Conservation (phyloP, 2,113 vertebrate genomes). For the Podarcis raffonei region DNA sequence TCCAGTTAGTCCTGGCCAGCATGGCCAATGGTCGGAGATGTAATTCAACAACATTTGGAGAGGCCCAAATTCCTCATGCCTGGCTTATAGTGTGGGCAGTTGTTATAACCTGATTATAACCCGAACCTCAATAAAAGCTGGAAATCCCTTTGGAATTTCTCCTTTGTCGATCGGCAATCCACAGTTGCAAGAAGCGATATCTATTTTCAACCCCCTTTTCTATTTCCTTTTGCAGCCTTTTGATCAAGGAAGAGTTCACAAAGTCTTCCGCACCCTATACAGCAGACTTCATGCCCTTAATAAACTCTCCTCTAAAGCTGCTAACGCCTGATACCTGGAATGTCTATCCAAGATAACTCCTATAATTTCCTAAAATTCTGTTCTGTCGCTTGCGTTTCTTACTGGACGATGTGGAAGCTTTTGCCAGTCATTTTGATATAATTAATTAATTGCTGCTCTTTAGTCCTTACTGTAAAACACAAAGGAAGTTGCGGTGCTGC, state of each 20-base stretch:
- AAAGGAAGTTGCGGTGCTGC: not conserved
- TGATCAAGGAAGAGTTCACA: slow-evolving; percentile 76
- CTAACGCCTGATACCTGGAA: slow-evolving; percentile 67
- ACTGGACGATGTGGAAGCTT: slow-evolving; percentile 54
- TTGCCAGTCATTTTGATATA: slow-evolving; percentile 33
- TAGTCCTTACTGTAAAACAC: not conserved
- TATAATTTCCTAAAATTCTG: slow-evolving; percentile 53
- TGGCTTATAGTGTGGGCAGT: not conserved
- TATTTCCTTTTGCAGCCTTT: slow-evolving; percentile 79
- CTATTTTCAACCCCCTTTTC: slow-evolving; percentile 32
- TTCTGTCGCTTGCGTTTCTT: slow-evolving; percentile 53
- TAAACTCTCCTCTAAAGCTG: slow-evolving; percentile 74
- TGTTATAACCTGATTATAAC: not conserved
- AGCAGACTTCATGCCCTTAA: slow-evolving; percentile 77
- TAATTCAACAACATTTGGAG: not conserved
- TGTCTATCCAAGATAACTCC: slow-evolving; percentile 67
- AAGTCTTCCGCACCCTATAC: slow-evolving; percentile 75
- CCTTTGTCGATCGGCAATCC: slow-evolving; percentile 6
- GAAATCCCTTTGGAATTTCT: slow-evolving; percentile 6
- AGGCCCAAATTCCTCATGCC: not conserved
- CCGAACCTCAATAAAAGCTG: not conserved
- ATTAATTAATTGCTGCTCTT: slow-evolving; percentile 15
- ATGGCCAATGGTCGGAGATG: no score
- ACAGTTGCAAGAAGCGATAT: slow-evolving; percentile 38
- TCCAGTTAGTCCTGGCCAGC: no score